phyloP scores from a whole-genome alignment of 2,113 vertebrate genomes.

The Numida meleagris region DNA sequence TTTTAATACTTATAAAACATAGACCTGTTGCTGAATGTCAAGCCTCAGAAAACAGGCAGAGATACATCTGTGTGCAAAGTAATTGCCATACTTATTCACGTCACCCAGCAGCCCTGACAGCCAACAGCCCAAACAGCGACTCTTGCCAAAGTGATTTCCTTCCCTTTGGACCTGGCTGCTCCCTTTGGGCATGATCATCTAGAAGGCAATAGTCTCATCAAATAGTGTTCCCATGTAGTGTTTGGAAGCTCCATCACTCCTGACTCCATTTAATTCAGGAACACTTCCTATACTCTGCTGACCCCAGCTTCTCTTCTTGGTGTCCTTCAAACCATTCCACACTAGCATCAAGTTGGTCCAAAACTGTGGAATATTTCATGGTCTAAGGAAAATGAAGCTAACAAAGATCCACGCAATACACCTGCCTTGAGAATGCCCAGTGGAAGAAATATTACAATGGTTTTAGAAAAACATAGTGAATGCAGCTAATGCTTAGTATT shows the following conservation, averaged over 20 bases:
- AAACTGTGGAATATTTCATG: background rate
- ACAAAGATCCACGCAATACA: background rate
- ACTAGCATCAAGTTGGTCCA: fast-evolving
- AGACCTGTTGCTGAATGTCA: conserved; percentile 27
- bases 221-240: fast-evolving
- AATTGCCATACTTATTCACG: background rate
- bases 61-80: background rate
- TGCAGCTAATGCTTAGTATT: background rate
- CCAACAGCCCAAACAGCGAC: background rate
- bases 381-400: background rate
- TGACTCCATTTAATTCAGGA: background rate
- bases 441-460: background rate
- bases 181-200: background rate
- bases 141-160: background rate
- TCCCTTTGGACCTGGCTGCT: background rate
- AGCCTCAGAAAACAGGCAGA: background rate
- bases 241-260: background rate
- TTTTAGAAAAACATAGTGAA: background rate
- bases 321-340: background rate
- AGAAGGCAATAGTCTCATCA: background rate
- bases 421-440: background rate
- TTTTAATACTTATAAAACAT: conserved; percentile 41
- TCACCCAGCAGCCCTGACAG: background rate
- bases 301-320: background rate
- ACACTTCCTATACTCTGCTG: fast-evolving